Evolutionary conservation across 37 sponge, comb jelly and placozoan species (phyloP).

Genomic region (Bolinopsis microptera): DNA sequence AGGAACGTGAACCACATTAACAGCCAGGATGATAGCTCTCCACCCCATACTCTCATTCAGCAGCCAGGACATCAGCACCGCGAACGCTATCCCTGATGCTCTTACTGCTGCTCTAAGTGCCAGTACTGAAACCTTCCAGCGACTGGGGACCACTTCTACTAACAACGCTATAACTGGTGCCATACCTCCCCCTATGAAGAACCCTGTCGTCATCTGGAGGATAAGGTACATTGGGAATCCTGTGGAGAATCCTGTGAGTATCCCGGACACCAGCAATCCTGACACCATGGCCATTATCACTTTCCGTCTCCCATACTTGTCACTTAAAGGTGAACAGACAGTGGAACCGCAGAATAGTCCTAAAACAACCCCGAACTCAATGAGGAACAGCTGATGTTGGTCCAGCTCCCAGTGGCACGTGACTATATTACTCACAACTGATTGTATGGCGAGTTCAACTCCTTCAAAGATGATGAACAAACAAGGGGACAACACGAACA

Average conservation of each 20-base stretch:
- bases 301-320: not conserved
- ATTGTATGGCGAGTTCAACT: not conserved
- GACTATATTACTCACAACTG: not conserved
- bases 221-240: not conserved
- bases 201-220: not conserved
- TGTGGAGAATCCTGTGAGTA: not conserved
- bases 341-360: not conserved
- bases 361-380: not conserved
- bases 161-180: not conserved
- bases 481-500: not conserved
- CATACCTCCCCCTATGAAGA: not conserved
- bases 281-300: not conserved
- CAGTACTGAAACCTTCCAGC: not conserved
- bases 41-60: not conserved
- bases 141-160: not conserved
- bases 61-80: not conserved
- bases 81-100: not conserved
- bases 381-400: not conserved
- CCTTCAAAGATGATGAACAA: not conserved
- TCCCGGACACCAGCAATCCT: slow-evolving; percentile 8
- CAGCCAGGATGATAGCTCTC: not conserved
- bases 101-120: not conserved
- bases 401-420: not conserved
- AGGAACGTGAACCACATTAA: not conserved
- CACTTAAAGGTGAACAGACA: not conserved